Percentiles rank a stretch among this genome's conserved stretches.
phyloP scores from a whole-genome alignment of 1,140 invertebrate genomes.

The Euura saliciscinereae region DNA sequence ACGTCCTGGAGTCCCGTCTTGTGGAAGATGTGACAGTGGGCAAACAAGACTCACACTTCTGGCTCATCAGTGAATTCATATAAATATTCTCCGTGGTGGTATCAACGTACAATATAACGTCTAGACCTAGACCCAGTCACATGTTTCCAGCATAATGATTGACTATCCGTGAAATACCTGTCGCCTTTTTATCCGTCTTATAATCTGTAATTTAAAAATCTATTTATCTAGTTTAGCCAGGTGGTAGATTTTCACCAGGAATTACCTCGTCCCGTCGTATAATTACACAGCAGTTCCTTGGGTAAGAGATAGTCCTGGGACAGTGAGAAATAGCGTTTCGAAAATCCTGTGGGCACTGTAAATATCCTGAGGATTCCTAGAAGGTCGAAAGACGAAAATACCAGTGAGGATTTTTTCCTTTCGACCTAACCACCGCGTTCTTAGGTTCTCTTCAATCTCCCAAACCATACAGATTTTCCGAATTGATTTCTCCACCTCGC shows the following conservation, averaged over 20 bases:
- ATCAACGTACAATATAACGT: background rate
- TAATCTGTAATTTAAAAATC: background rate
- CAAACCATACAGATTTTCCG: background rate
- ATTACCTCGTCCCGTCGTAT: background rate
- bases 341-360: background rate
- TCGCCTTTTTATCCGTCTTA: background rate
- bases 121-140: constrained; percentile 1
- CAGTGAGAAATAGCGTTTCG: constrained; percentile 3
- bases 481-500: background rate
- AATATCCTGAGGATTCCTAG: constrained; percentile 2
- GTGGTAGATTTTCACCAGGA: background rate
- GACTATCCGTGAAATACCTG: background rate
- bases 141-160: background rate
- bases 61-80: background rate
- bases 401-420: background rate
- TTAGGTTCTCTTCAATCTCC: background rate
- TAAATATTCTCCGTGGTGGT: background rate
- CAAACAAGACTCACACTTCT: background rate
- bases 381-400: background rate
- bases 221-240: background rate
- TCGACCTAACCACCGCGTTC: background rate
- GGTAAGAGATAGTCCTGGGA: constrained; percentile 3
- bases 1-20: background rate
- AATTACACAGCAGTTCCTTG: background rate
- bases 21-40: background rate